Evolutionary conservation across 2,888 invertebrate genomes (phyloP).

Genomic region (Perithous albicinctus): DNA sequence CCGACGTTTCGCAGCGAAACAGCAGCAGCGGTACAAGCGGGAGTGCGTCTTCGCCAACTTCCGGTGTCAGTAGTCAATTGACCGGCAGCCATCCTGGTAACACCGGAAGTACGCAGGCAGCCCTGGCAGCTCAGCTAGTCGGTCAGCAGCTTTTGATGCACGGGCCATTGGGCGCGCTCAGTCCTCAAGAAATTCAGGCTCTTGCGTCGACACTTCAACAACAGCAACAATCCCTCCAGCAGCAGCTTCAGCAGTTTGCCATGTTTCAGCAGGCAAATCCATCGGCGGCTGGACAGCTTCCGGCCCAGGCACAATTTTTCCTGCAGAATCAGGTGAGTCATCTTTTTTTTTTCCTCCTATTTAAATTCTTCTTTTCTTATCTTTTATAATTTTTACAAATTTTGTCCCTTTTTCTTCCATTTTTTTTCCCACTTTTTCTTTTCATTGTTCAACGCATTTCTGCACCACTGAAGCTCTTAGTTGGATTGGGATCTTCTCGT

Average conservation of each 20-base stretch:
- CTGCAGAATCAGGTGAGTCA: conserved; percentile 90
- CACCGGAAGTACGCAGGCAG: conserved; percentile 80
- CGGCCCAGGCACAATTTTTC: conserved; percentile 90
- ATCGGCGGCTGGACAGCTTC: conserved; percentile 85
- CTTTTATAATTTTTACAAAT: no score
- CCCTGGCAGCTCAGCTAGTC: conserved; percentile 83
- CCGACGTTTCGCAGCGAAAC: conserved; percentile 85
- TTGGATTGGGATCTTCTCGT: conserved; percentile 21
- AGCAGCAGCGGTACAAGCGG: conserved; percentile 85
- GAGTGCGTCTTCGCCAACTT: conserved; percentile 85
- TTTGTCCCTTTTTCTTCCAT: conserved; percentile 18
- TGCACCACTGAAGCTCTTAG: conserved; percentile 6
- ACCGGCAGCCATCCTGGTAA: conserved; percentile 82
- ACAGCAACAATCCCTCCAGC: conserved; percentile 88
- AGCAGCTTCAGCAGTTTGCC: conserved; percentile 88
- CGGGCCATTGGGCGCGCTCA: conserved; percentile 80
- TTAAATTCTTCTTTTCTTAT: not conserved
- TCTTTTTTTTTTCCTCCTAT: conserved; percentile 39
- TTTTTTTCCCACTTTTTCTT: not conserved
- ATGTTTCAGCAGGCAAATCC: conserved; percentile 87
- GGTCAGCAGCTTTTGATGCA: conserved; percentile 84
- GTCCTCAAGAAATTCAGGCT: conserved; percentile 83
- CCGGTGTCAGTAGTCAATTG: conserved; percentile 85
- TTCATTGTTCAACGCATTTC: conserved; percentile 1
- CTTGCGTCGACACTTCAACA: conserved; percentile 87